Base-by-base conservation (phyloP, 2,797 vertebrate species). In the Fundulus diaphanus region DNA sequence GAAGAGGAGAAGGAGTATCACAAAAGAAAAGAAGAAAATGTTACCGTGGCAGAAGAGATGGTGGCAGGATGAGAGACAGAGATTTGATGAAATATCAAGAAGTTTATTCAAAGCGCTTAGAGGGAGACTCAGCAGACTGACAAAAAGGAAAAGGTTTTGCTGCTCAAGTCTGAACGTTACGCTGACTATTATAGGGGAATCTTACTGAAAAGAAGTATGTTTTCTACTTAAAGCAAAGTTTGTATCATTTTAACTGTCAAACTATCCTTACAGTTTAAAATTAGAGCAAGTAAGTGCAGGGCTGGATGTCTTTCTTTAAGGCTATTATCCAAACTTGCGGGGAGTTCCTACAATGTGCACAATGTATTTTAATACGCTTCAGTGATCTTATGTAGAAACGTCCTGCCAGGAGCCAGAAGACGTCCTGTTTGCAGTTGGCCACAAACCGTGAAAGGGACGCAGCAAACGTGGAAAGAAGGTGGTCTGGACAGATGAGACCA, bases 171-270 rank as follows among this genome's bases (percentile, higher is more conserved):
- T 40, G 5, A 63, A 77, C 70, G 69, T 68, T 79, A 78, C 42
- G 13, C 3, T 11, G 9, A n/a, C 77, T 44, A 4, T 57, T 61
- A 68, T 71, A 63, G 33, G 66, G 72, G 81, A 86, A 80, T 69
- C 65, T 56, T 46, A 46, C 66, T 85, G 82, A 44, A 44, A 46
- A 72, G 40, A 73, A 78, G 70, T 76, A 75, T 71, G 72, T 74
- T 56, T 85, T 68, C 56, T 65, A 79, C 61, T 59, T 71, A 27
- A 40, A 67, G 80, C 13, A 31, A 31, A 29, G 16, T 5, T 29
- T 20, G 16, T 27, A 59, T 69, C 20, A 18, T 37, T 37, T 35
- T 51, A 29, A 0, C 20, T 57, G 48, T 24, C 24, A 16, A 37
- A 66, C 16, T 51, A 54, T 35, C 15, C 31, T 61, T 35, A 35